Evolutionary conservation across 2,113 vertebrate species (phyloP).

Genomic region (Scomber scombrus): DNA sequence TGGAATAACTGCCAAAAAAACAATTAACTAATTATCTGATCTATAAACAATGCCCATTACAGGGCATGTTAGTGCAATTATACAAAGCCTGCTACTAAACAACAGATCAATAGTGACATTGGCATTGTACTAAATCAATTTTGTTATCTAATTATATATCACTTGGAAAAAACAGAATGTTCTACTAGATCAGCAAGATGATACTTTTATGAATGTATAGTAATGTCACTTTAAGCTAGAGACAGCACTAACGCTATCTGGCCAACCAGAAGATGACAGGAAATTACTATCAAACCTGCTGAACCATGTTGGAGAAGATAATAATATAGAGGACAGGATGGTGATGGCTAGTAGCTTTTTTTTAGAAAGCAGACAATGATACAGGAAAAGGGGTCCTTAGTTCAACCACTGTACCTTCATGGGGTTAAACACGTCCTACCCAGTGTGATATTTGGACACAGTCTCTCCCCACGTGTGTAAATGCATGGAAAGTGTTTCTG

Average conservation of each 20-base stretch:
- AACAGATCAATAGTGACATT: slow-evolving; percentile 32
- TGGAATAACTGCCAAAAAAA: neutral
- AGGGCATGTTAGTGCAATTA: slow-evolving; percentile 22
- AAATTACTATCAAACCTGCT: neutral
- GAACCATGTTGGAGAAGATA: slow-evolving; percentile 5
- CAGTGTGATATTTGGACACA: slow-evolving; percentile 55
- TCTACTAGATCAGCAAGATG: neutral
- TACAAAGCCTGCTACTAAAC: slow-evolving; percentile 12
- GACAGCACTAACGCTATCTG: neutral
- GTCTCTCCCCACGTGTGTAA: slow-evolving; percentile 36
- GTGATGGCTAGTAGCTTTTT: neutral
- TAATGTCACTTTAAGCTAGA: neutral
- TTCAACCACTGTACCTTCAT: slow-evolving; percentile 24
- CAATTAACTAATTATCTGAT: slow-evolving; percentile 47
- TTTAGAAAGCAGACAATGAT: neutral
- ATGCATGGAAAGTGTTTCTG: slow-evolving; percentile 74
- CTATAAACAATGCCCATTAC: slow-evolving; percentile 24
- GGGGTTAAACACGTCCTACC: slow-evolving; percentile 50
- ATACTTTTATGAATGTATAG: neutral
- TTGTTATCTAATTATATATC: neutral
- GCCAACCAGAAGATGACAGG: neutral
- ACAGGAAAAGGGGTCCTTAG: neutral
- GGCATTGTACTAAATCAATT: slow-evolving; percentile 4
- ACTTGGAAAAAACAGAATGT: slow-evolving; percentile 10
- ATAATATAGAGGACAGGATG: neutral